Conservation (phyloP, 2,797 vertebrate species). For the Jordanella pulchra region DNA sequence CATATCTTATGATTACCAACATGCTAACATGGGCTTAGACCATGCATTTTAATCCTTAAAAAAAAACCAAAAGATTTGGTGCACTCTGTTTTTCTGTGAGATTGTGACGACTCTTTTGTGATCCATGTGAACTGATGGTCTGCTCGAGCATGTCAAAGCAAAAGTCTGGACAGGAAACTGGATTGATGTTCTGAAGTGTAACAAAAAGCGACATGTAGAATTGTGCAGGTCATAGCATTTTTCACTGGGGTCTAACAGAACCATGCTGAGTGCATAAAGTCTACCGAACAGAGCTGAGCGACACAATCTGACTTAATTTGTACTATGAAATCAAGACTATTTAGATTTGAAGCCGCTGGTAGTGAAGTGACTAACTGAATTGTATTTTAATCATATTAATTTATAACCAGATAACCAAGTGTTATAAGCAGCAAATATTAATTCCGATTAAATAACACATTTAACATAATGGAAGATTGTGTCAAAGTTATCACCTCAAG, state of each 20-base stretch:
- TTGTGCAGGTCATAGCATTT: neutral
- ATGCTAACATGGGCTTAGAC: neutral
- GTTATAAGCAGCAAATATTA: neutral
- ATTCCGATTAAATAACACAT: neutral
- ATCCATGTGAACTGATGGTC: neutral
- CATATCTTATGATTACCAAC: neutral
- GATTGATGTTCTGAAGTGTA: slow-evolving; percentile 4
- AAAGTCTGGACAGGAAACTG: slow-evolving; percentile 5
- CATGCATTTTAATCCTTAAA: neutral
- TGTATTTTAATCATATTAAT: neutral
- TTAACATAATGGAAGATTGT: neutral
- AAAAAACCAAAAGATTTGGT: neutral
- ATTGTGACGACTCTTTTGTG: neutral
- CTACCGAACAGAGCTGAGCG: neutral
- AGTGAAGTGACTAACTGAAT: neutral
- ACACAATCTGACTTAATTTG: neutral
- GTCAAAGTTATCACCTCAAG: neutral
- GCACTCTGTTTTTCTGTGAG: neutral
- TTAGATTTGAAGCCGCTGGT: too few relatives aligned
- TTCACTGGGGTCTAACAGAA: neutral
- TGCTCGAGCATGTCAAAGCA: slow-evolving; percentile 11
- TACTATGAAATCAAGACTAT: neutral
- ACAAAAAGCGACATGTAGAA: neutral
- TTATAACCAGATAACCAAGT: neutral
- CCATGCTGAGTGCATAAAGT: neutral